Evolutionary conservation across 1,140 invertebrate genomes (phyloP), one percentile per base, ranked within the genome.

Genomic region (Physella acuta): DNA sequence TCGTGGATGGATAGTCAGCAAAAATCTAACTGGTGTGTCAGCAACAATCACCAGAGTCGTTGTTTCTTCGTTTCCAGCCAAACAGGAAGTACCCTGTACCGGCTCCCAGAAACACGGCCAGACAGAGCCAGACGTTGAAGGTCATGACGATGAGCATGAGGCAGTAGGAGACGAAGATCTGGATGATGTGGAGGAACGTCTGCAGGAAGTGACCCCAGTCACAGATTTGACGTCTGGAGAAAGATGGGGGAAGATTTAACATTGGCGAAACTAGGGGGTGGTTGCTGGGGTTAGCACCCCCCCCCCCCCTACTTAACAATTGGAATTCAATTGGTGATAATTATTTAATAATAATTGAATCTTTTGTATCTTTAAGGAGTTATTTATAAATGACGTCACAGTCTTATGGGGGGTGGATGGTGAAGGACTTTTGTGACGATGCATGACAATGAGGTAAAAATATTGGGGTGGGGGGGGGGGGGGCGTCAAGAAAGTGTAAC

Each of bases 81-180:
- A 98, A 97, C 36, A 94, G 86, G 83, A 98, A 97, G 85, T 97
- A 97, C 1, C 95, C 95, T 11, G 92, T 85, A 0, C 90, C 93
- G 17, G 94, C 91, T 3, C 96, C 96, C 5, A 95, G 79, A 0
- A 95, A 90, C 17, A 97, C 91, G 3, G 93, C 92, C 33, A 94
- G 72, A 80, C 94, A 96, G 26, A 98, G 88, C 92, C 93, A 98
- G 26, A 93, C 90, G 81, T 98, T 98, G 88, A 95, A 99, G 0
- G 95, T 98, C 96, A 99, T 99, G 86, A 98, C 97, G 70, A 98
- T 92, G 84, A 99, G 86, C 96, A 99, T 99, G 26, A 98, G 89
- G 76, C 95, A 90, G 84, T 97, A 98, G 26, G 37, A 96, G 83
- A 72, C 17, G 2, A 92, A 90, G 61, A 97, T 90, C 85, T 98